Evolutionary conservation across 2,113 vertebrate genomes (phyloP).

Genomic region (Salvelinus alpinus): DNA sequence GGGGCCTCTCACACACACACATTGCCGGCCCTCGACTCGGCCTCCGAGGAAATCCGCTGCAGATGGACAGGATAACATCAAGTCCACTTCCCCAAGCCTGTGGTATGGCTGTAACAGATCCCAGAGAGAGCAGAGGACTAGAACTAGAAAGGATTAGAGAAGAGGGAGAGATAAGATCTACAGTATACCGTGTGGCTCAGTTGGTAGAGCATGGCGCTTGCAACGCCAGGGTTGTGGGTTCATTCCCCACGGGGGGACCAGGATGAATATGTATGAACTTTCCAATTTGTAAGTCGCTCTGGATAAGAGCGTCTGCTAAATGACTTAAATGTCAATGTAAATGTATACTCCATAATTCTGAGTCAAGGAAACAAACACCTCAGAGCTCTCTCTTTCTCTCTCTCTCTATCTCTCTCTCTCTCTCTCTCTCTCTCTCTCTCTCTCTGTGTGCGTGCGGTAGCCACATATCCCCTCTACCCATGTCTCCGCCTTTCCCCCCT

Average conservation of each 20-base stretch:
- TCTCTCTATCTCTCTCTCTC: no score
- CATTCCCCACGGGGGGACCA: no score
- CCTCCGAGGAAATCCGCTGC: slow-evolving; percentile 57
- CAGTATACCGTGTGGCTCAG: no score
- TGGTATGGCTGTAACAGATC: slow-evolving; percentile 42
- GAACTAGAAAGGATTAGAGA: slow-evolving; percentile 48
- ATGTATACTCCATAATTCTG: not conserved
- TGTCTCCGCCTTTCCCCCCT: not conserved
- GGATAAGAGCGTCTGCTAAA: no score
- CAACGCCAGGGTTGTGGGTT: no score
- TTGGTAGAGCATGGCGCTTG: no score
- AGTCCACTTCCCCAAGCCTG: slow-evolving; percentile 28
- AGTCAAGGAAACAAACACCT: slow-evolving; percentile 40
- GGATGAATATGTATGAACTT: no score
- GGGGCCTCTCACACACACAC: slow-evolving; percentile 1
- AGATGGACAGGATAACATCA: slow-evolving; percentile 64
- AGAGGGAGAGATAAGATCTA: slow-evolving; percentile 25
- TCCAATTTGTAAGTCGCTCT: no score
- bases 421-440: no score
- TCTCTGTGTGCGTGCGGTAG: slow-evolving; percentile 14
- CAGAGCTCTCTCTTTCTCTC: no score
- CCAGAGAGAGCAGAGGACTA: slow-evolving; percentile 33
- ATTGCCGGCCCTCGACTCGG: not conserved
- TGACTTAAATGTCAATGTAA: no score
- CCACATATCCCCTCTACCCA: slow-evolving; percentile 12